These are phyloP conservation scores for Drosophila murphyi DNA, from an alignment of 1,140 invertebrate species.

Conservation along the genomic window DNA sequence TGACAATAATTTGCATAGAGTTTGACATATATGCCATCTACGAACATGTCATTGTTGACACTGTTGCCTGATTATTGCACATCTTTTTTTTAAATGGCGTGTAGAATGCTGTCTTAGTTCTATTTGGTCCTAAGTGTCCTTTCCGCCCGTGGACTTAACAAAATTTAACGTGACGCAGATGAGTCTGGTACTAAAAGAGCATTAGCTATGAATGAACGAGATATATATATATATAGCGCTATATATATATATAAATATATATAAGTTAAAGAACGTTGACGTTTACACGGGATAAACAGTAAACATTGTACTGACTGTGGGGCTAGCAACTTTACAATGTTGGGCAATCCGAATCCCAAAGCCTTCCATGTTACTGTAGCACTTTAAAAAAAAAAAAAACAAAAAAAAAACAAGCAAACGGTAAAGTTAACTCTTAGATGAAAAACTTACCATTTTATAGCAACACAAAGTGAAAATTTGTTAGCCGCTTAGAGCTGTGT, in stretches of 20 bases:
- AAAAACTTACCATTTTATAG: conserved; percentile 20
- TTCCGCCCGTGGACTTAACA: conserved; percentile 34
- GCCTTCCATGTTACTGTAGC: background rate
- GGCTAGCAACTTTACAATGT: conserved; percentile 16
- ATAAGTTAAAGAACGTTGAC: background rate
- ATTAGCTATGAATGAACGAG: conserved; percentile 45
- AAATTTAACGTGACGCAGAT: conserved; percentile 46
- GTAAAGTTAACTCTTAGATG: conserved; percentile 14
- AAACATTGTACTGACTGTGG: conserved; percentile 1
- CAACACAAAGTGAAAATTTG: conserved; percentile 25
- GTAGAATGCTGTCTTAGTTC: conserved; percentile 8
- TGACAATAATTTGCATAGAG: conserved; percentile 55
- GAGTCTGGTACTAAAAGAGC: conserved; percentile 30
- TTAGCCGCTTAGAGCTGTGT: conserved; percentile 21
- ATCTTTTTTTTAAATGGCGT: conserved; percentile 8
- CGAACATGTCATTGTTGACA: background rate
- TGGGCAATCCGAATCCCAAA: conserved; percentile 23
- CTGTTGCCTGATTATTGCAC: conserved; percentile 1
- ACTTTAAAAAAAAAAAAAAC: background rate
- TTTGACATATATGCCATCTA: conserved; percentile 15
- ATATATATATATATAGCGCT: background rate
- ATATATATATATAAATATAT: background rate
- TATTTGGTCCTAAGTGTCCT: conserved; percentile 55
- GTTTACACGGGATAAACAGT: conserved; percentile 38
- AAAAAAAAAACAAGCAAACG: background rate